Percentiles rank a stretch among this genome's conserved stretches.
Conservation (phyloP, 2,113 vertebrate genomes). For the Turdus rufiventris region DNA sequence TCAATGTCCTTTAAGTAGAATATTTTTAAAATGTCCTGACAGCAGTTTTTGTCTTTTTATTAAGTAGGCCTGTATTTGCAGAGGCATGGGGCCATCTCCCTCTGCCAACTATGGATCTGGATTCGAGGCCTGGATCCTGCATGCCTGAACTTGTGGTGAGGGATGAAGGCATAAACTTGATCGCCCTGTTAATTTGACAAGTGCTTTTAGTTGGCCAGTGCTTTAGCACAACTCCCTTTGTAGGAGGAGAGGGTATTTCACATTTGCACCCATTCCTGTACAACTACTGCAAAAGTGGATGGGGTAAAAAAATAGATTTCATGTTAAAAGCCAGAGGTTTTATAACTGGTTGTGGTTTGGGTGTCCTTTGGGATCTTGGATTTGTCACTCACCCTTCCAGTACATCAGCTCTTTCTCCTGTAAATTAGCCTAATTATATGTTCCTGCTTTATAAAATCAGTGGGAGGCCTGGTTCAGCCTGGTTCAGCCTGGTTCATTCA, state of each 20-base stretch:
- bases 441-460: conserved; percentile 22
- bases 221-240: not conserved
- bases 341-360: not conserved
- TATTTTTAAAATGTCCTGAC: not conserved
- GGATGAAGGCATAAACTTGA: not conserved
- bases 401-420: not conserved
- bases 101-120: not conserved
- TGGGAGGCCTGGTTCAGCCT: not conserved
- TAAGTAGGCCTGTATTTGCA: not conserved
- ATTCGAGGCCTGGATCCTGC: fast-evolving
- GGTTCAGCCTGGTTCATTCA: conserved; percentile 17
- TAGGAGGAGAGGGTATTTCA: not conserved
- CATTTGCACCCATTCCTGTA: not conserved
- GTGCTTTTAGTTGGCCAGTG: not conserved
- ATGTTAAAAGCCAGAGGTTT: not conserved
- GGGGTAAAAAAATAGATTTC: fast-evolving
- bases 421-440: conserved; percentile 30
- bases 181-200: not conserved
- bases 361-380: not conserved
- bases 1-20: not conserved
- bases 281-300: not conserved
- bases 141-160: not conserved
- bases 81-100: not conserved
- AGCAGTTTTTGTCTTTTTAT: not conserved
- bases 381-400: conserved; percentile 10